These are phyloP conservation scores for Drosophila fungiperda DNA, from an alignment of 2,888 invertebrate genomes.

Conservation along the genomic window DNA sequence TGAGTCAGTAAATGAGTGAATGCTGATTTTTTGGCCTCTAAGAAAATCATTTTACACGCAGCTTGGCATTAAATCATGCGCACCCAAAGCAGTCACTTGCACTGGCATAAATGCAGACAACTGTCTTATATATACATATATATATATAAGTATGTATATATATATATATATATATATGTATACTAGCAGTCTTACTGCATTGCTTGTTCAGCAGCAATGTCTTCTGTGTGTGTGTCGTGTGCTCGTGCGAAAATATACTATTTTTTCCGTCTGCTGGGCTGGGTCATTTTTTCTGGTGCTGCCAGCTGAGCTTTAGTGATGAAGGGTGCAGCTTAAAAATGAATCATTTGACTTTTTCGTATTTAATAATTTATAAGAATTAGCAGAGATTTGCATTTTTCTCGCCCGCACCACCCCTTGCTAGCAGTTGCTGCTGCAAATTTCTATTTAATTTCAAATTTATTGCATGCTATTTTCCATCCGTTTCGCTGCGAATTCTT, in stretches of 20 bases:
- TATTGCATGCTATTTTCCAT: conserved; percentile 72
- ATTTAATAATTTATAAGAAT: conserved; percentile 81
- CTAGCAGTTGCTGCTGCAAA: conserved; percentile 64
- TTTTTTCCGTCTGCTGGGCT: conserved; percentile 27
- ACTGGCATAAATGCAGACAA: not conserved
- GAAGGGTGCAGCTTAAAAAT: conserved; percentile 81
- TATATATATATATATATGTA: not conserved
- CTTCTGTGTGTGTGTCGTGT: conserved; percentile 28
- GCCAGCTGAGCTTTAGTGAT: conserved; percentile 80
- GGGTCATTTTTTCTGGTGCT: conserved; percentile 62
- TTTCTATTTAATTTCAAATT: conserved; percentile 81
- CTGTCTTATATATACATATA: not conserved
- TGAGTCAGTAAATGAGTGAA: not conserved
- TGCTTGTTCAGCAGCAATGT: conserved; percentile 45
- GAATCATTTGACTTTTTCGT: conserved; percentile 82
- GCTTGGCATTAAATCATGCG: conserved; percentile 56
- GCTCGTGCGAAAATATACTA: conserved; percentile 29
- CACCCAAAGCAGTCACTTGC: conserved; percentile 9
- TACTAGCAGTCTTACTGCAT: conserved; percentile 7
- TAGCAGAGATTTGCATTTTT: conserved; percentile 81
- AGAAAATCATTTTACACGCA: conserved; percentile 51
- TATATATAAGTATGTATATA: not conserved
- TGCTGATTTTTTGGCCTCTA: conserved; percentile 36
- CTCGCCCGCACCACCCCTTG: not conserved
- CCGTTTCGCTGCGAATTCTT: conserved; percentile 25